A percentile compares a stretch with the other conserved stretches of the same genome.
These are phyloP conservation scores for Chascanopsetta lugubris DNA, from an alignment of 2,113 vertebrate species.

Conservation along the genomic window DNA sequence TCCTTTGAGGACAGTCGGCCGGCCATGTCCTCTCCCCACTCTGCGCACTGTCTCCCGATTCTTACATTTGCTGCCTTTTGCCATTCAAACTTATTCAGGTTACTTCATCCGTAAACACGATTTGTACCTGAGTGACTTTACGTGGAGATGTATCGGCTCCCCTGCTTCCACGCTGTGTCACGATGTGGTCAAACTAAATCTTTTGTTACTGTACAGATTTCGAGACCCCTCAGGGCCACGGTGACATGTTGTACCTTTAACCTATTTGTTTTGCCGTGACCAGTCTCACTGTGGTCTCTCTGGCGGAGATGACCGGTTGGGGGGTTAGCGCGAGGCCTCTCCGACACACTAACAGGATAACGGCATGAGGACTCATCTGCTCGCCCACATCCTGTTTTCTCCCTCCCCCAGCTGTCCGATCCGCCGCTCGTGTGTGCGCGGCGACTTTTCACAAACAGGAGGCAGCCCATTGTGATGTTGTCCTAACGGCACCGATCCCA, in stretches of 20 bases:
- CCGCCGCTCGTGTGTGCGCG: slow-evolving; percentile 36
- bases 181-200: too few species aligned
- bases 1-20: too few species aligned
- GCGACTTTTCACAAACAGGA: slow-evolving; percentile 58
- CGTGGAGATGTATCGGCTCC: too few species aligned
- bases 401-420: slow-evolving; percentile 1
- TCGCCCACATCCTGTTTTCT: slow-evolving; percentile 51
- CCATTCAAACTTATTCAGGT: too few species aligned
- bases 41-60: too few species aligned
- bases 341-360: slow-evolving; percentile 68
- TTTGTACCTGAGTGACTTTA: too few species aligned
- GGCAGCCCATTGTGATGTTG: slow-evolving; percentile 55
- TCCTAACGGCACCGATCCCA: slow-evolving; percentile 44
- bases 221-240: too few species aligned
- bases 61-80: too few species aligned
- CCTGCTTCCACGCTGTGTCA: too few species aligned
- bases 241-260: slow-evolving; percentile 9
- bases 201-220: too few species aligned
- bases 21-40: too few species aligned
- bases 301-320: slow-evolving; percentile 25
- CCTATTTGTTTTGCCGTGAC: slow-evolving; percentile 32
- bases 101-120: too few species aligned
- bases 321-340: slow-evolving; percentile 69
- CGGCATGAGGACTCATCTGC: slow-evolving; percentile 77
- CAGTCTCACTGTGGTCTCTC: slow-evolving; percentile 38